Conservation (phyloP, 2,888 invertebrate genomes). For the Andrena trimmerana region DNA sequence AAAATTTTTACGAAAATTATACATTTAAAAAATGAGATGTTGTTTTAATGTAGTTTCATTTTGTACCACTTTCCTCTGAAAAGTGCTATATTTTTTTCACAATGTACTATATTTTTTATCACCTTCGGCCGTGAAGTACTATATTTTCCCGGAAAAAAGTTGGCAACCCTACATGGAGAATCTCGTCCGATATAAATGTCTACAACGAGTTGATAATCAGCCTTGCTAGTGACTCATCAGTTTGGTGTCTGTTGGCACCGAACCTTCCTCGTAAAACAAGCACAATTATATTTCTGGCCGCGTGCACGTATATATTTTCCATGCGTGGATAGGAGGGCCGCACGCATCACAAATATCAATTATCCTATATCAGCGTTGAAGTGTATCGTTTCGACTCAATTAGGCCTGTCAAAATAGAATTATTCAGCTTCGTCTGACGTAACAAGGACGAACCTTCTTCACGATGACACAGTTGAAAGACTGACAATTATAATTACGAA, state of each 20-base stretch:
- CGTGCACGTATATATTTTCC: constrained; percentile 27
- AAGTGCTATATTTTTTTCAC: too few relatives aligned
- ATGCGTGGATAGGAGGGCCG: constrained; percentile 15
- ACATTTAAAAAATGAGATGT: too few relatives aligned
- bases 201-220: constrained; percentile 53
- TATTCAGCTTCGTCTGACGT: constrained; percentile 15
- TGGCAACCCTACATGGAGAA: not conserved
- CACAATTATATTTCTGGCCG: constrained; percentile 59
- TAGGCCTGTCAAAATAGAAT: constrained; percentile 45
- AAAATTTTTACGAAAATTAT: too few relatives aligned
- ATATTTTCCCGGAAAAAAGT: too few relatives aligned
- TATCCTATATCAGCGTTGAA: constrained; percentile 47
- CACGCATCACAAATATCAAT: constrained; percentile 48
- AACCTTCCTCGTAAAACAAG: constrained; percentile 63
- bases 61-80: too few relatives aligned
- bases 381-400: constrained; percentile 33
- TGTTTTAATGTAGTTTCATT: too few relatives aligned
- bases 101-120: too few relatives aligned
- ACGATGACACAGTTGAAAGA: too few relatives aligned
- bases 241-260: constrained; percentile 60
- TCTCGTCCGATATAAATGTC: constrained; percentile 35
- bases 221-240: constrained; percentile 55
- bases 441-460: not conserved
- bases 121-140: too few relatives aligned
- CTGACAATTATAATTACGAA: not conserved